These are phyloP conservation scores for Enoplolaimus lenunculus DNA, from an alignment of 2,888 invertebrate genomes.

Conservation along the genomic window DNA sequence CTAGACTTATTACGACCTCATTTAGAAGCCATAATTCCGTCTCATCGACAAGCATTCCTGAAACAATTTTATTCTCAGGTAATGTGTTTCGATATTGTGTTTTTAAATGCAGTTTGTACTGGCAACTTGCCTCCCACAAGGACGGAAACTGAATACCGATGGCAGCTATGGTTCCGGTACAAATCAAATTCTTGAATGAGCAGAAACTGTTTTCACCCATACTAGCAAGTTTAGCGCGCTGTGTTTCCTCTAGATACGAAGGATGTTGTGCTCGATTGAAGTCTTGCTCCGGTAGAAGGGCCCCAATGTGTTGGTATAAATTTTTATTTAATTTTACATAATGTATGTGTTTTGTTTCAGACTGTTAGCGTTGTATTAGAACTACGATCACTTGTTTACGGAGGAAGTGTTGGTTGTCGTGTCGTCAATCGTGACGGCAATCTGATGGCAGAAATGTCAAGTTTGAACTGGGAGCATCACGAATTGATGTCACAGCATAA, in stretches of 20 bases:
- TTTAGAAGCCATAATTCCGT: constrained; percentile 63
- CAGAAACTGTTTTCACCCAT: too few relatives aligned
- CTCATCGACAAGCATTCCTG: constrained; percentile 48
- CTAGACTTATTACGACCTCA: constrained; percentile 68
- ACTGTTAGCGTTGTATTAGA: constrained; percentile 43
- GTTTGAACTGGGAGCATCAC: constrained; percentile 64
- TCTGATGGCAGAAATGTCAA: too few relatives aligned
- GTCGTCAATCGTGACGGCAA: constrained; percentile 60
- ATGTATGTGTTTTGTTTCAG: neutral
- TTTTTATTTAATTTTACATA: neutral
- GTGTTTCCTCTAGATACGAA: too few relatives aligned
- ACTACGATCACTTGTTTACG: constrained; percentile 68
- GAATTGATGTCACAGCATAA: constrained; percentile 89
- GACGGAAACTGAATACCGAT: too few relatives aligned
- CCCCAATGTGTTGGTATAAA: too few relatives aligned
- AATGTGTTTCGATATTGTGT: constrained; percentile 14
- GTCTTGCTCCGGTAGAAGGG: too few relatives aligned
- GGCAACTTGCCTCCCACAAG: neutral
- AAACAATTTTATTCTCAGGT: constrained; percentile 46
- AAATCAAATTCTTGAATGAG: too few relatives aligned
- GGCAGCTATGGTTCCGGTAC: too few relatives aligned
- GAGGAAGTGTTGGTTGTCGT: too few relatives aligned
- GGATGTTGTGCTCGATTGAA: too few relatives aligned
- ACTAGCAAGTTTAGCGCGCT: too few relatives aligned
- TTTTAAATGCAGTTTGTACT: neutral